A percentile compares a stretch with the other conserved stretches of the same genome.
Evolutionary conservation across 2,113 vertebrate genomes (phyloP).

Genomic region (Pollachius pollachius): DNA sequence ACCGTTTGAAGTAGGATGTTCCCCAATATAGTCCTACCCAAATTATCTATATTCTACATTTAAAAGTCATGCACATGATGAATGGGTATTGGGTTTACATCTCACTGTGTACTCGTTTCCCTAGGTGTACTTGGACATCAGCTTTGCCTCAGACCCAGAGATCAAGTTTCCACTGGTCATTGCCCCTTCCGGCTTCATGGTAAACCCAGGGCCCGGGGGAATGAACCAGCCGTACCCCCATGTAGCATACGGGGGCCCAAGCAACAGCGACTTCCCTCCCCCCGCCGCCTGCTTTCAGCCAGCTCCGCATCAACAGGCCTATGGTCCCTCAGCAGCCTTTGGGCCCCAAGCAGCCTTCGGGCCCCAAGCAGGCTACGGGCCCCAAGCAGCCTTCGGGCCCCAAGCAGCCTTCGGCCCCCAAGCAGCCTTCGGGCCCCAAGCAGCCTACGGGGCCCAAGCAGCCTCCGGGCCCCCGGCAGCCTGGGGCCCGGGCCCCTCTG

Average conservation of each 20-base stretch:
- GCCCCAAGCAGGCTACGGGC: conserved; percentile 7
- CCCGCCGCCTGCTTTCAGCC: neutral
- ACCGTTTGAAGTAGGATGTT: neutral
- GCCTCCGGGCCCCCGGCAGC: too few relatives aligned
- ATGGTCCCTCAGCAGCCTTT: conserved; percentile 15
- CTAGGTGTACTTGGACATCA: conserved; percentile 72
- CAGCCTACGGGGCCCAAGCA: too few relatives aligned
- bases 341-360: conserved; percentile 1
- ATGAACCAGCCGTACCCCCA: conserved; percentile 12
- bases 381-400: conserved; percentile 20
- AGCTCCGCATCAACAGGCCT: conserved; percentile 4
- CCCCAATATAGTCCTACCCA: neutral
- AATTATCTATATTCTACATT: neutral
- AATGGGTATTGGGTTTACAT: neutral
- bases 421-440: too few relatives aligned
- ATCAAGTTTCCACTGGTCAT: conserved; percentile 61
- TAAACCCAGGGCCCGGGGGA: neutral
- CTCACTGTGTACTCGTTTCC: conserved; percentile 14
- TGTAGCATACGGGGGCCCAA: conserved; percentile 23
- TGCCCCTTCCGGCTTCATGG: conserved; percentile 26
- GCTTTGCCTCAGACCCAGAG: conserved; percentile 62
- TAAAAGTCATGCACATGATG: too few relatives aligned
- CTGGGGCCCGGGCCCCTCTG: conserved; percentile 21
- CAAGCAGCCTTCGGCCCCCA: conserved; percentile 20
- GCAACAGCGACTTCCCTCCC: conserved; percentile 40